Evolutionary conservation across 92 coral and sea anemone genomes (phyloP).

Genomic region (Heliopora coerulea): DNA sequence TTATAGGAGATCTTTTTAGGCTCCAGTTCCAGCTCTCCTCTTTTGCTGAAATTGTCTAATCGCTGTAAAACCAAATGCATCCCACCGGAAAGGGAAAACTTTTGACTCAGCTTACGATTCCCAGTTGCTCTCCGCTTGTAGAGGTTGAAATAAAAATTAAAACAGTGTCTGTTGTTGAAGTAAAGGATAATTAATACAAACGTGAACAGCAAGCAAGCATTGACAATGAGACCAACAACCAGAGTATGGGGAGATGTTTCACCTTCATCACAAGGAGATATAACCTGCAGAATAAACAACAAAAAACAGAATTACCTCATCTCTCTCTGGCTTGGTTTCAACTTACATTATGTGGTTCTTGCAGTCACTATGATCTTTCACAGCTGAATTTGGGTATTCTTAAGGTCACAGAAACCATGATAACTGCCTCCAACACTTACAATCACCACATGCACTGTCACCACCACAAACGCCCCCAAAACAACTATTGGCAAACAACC

Average conservation of each 20-base stretch:
- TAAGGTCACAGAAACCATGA: too few relatives aligned
- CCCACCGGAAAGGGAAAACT: constrained; percentile 41
- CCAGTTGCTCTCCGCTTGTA: constrained; percentile 45
- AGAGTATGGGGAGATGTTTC: constrained; percentile 21
- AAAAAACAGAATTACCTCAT: neutral
- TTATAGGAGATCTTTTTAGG: constrained; percentile 55
- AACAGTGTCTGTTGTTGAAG: constrained; percentile 4
- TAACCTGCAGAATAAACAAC: neutral
- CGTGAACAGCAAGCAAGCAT: neutral
- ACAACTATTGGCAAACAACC: too few relatives aligned
- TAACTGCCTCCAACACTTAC: too few relatives aligned
- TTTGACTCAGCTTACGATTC: constrained; percentile 24
- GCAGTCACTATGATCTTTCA: too few relatives aligned
- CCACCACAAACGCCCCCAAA: too few relatives aligned
- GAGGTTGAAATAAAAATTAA: constrained; percentile 28
- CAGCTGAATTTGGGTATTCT: too few relatives aligned
- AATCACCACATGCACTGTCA: too few relatives aligned
- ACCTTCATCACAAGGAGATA: constrained; percentile 19
- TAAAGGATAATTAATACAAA: constrained; percentile 10
- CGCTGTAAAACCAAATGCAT: constrained; percentile 43
- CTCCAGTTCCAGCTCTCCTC: constrained; percentile 34
- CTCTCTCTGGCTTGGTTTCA: too few relatives aligned
- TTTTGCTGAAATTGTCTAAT: constrained; percentile 21
- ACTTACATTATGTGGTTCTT: too few relatives aligned
- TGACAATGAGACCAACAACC: constrained; percentile 16